Percentiles rank a stretch among this genome's conserved stretches.
Conservation (phyloP, 2,797 vertebrate species). For the Lagorchestes hirsutus region DNA sequence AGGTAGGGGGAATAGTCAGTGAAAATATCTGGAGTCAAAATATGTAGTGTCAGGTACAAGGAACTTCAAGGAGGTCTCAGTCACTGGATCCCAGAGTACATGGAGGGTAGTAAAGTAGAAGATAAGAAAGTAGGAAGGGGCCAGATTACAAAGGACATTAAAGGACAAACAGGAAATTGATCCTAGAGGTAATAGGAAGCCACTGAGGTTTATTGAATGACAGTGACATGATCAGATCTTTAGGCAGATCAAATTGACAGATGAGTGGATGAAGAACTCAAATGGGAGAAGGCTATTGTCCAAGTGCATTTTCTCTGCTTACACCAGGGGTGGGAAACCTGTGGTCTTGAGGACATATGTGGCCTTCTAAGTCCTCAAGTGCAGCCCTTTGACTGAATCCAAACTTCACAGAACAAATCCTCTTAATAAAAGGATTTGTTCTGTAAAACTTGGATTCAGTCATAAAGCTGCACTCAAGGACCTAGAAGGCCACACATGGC, state of each 20-base stretch:
- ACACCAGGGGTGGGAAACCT: no score
- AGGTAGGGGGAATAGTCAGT: background rate
- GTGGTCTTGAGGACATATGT: no score
- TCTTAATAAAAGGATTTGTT: no score
- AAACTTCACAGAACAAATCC: no score
- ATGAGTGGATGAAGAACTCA: background rate
- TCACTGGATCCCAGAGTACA: background rate
- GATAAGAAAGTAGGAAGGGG: background rate
- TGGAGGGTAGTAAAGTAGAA: background rate
- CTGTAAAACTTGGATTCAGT: no score
- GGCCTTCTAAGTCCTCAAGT: no score
- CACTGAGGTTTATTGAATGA: background rate
- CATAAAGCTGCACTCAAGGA: no score
- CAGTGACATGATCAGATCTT: background rate
- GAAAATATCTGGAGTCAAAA: background rate
- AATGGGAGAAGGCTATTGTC: background rate
- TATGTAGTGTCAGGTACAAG: background rate
- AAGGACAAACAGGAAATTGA: background rate
- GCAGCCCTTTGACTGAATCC: no score
- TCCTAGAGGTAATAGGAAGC: background rate
- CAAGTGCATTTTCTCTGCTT: no score
- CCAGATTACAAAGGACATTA: background rate
- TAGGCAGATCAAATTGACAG: background rate
- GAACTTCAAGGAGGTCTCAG: background rate
- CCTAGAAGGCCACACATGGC: no score